Evolutionary conservation across 53 echinoderm and acorn worm species (phyloP).

Genomic region (Paelopatides confundens): DNA sequence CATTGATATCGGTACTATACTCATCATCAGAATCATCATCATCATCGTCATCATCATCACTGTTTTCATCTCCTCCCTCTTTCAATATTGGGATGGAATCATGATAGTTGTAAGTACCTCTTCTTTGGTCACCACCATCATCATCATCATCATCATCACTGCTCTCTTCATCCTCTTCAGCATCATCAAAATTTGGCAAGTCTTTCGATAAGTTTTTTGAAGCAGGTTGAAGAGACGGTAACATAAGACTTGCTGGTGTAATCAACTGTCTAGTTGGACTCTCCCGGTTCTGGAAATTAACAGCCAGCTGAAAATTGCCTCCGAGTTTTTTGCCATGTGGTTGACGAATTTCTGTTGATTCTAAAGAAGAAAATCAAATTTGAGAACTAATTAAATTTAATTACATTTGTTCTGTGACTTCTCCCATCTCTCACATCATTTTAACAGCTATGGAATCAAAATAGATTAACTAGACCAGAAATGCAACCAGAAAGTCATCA

Average conservation of each 20-base stretch:
- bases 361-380: neutral
- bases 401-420: too few species aligned
- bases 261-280: neutral
- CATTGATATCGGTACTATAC: neutral
- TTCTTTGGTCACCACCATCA: neutral
- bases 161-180: neutral
- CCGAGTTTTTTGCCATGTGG: neutral
- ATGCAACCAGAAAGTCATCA: too few species aligned
- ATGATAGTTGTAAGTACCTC: neutral
- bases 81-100: neutral
- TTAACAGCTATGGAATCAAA: too few species aligned
- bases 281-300: neutral
- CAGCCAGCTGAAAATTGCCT: conserved; percentile 9
- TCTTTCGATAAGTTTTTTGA: neutral
- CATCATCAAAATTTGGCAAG: neutral
- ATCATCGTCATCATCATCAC: neutral
- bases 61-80: neutral
- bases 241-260: conserved; percentile 28
- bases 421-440: too few species aligned
- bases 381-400: too few species aligned
- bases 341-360: neutral
- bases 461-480: too few species aligned
- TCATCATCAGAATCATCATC: neutral
- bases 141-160: neutral
- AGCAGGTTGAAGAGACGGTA: neutral